A percentile compares a stretch with the other conserved stretches of the same genome.
Evolutionary conservation across 2,797 vertebrate species (phyloP).

Genomic region (Paratrypauchen microcephalus): DNA sequence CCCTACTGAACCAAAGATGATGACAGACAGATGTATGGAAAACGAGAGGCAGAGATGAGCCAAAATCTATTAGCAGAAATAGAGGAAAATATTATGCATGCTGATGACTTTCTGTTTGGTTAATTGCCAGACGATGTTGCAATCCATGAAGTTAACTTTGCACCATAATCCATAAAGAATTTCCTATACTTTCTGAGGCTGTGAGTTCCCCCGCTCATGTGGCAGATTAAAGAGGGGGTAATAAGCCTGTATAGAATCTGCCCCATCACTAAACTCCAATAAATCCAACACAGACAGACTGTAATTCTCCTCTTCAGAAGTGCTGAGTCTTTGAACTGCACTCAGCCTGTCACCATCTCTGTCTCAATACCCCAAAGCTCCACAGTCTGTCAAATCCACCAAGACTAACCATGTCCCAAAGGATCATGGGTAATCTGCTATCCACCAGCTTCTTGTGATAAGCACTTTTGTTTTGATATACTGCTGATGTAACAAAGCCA

Average conservation of each 20-base stretch:
- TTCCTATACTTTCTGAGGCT: not conserved
- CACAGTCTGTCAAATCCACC: slow-evolving; percentile 36
- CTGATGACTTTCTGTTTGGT: not conserved
- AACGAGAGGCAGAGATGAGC: not conserved
- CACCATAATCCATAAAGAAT: not conserved
- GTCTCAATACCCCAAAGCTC: slow-evolving; percentile 23
- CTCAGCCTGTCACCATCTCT: slow-evolving; percentile 18
- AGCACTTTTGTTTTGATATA: slow-evolving; percentile 51
- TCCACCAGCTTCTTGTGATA: slow-evolving; percentile 39
- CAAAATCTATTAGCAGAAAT: not conserved
- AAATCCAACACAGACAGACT: slow-evolving; percentile 13
- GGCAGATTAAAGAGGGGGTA: slow-evolving; percentile 5
- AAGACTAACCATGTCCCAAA: slow-evolving; percentile 32
- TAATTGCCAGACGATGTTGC: not conserved
- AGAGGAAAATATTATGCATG: not conserved
- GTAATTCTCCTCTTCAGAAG: slow-evolving; percentile 23
- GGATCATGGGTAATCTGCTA: slow-evolving; percentile 51
- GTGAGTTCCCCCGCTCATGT: not conserved
- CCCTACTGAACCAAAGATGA: no score
- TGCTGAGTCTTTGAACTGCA: slow-evolving; percentile 26
- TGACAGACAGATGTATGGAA: not conserved
- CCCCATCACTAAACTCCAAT: slow-evolving; percentile 7
- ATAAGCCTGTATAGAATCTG: not conserved
- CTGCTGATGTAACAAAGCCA: slow-evolving; percentile 39
- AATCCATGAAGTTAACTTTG: not conserved